Conservation (phyloP, 1,140 invertebrate genomes). For the Portunus trituberculatus region DNA sequence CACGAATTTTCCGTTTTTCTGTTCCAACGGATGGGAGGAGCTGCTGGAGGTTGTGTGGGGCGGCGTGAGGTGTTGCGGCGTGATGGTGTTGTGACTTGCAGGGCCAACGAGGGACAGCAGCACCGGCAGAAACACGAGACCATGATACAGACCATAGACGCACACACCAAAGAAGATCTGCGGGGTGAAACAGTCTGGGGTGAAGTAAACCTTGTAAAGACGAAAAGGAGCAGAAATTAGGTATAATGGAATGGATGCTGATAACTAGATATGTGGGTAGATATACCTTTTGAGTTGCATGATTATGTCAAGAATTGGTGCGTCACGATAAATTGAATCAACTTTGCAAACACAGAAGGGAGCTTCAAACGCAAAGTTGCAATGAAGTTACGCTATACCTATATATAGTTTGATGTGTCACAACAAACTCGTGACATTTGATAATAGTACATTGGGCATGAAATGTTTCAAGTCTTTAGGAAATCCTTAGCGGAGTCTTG, state of each 20-base stretch:
- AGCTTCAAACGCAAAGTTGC: no score
- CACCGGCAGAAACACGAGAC: slow-evolving; percentile 88
- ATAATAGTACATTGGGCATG: no score
- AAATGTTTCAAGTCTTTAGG: no score
- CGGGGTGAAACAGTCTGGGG: slow-evolving; percentile 78
- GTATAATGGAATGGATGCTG: background rate
- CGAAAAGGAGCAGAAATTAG: background rate
- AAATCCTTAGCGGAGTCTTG: no score
- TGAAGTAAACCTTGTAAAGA: background rate
- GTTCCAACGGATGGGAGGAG: background rate
- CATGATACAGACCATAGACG: slow-evolving; percentile 88
- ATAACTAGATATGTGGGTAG: background rate
- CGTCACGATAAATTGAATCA: no score
- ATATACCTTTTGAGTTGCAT: background rate
- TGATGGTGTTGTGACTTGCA: slow-evolving; percentile 80
- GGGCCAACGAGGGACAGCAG: slow-evolving; percentile 87
- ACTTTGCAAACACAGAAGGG: no score
- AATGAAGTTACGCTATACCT: no score
- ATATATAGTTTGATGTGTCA: no score
- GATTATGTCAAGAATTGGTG: no score
- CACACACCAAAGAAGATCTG: slow-evolving; percentile 89
- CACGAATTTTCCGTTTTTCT: background rate
- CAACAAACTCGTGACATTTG: no score
- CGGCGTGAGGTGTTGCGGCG: background rate
- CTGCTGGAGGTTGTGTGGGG: background rate